phyloP scores from a whole-genome alignment of 2,797 vertebrate genomes.

The Syngnathus acus region DNA sequence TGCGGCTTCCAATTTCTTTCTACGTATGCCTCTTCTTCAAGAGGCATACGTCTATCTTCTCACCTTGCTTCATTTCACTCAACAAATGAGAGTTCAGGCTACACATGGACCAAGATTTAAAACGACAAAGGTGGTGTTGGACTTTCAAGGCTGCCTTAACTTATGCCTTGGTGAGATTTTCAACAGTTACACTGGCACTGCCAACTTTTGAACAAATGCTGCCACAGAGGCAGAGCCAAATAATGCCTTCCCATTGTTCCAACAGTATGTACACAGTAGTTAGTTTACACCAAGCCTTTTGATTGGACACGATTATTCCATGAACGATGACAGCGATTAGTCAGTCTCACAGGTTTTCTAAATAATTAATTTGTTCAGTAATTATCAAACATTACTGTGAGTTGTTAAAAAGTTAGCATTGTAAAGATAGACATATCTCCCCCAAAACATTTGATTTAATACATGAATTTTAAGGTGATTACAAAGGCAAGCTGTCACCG shows the following conservation, averaged over 20 bases:
- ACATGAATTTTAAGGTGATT: too few relatives aligned
- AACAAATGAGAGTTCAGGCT: slow-evolving; percentile 36
- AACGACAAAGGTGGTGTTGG: slow-evolving; percentile 5
- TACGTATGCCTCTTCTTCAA: too few relatives aligned
- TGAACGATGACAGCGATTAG: background rate
- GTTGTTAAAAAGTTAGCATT: too few relatives aligned
- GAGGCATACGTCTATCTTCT: too few relatives aligned
- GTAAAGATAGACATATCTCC: too few relatives aligned
- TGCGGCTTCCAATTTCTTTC: too few relatives aligned
- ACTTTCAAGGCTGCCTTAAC: background rate
- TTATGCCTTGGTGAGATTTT: slow-evolving; percentile 21
- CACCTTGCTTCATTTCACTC: too few relatives aligned
- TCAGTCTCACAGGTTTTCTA: too few relatives aligned
- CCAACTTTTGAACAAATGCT: slow-evolving; percentile 37
- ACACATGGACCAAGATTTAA: slow-evolving; percentile 16
- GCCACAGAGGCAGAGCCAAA: slow-evolving; percentile 14
- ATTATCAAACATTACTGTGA: too few relatives aligned
- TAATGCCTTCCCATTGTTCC: slow-evolving; percentile 21
- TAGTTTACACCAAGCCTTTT: background rate
- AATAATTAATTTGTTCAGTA: too few relatives aligned
- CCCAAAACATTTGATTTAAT: too few relatives aligned
- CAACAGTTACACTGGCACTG: slow-evolving; percentile 16
- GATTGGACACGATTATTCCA: background rate
- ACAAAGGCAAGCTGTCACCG: too few relatives aligned
- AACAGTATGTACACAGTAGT: background rate